Base-by-base conservation (phyloP, 1,140 invertebrate genomes). In the Lutraria rhynchaena region DNA sequence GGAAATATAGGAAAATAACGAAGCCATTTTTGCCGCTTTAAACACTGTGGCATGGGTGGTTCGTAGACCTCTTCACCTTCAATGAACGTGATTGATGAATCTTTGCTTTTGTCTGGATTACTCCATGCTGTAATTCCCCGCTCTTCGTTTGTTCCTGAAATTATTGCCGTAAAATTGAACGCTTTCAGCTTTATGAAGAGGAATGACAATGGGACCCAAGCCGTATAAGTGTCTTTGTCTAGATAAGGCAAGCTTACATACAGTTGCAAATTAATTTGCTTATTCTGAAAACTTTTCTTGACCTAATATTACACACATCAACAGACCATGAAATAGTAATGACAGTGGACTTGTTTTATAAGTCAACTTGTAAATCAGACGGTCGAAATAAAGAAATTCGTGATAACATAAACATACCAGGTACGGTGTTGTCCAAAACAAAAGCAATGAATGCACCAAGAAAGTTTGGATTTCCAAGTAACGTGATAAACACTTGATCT, bases 401-500 rank as follows among this genome's bases (percentile, higher is more conserved):
- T 15, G 37, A 7, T 41, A 41, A 7, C 15, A 41, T 15, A 7
- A 41, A 41, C 37, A 41, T 81, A 88, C 89, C 91, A 74, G 87
- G 88, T 5, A 92, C 85, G 0, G 91, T 89, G 73, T 92, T 92
- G 84, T 92, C 92, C 19, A 92, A 69, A 63, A 92, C 83, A 75
- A 86, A 92, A 37, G 90, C 92, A 35, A 87, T 60, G 15, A 90
- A 71, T 9, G 90, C 92, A 5, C 90, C 92, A 15, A 92, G 83
- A 82, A 91, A 92, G 76, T 90, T 89, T 37, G 88, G 88, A 82
- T 92, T 86, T 24, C 85, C 87, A 44, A 91, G 65, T 3, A 80
- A 76, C 17, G 81, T 74, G 17, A 35, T 37, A 15, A 87, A 29
- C 24, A 84, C 49, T 15, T 55, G 65, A 51, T 86, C 78, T 15